These are phyloP conservation scores for Gallinago media DNA, from an alignment of 2,113 vertebrate genomes.

Conservation along the genomic window DNA sequence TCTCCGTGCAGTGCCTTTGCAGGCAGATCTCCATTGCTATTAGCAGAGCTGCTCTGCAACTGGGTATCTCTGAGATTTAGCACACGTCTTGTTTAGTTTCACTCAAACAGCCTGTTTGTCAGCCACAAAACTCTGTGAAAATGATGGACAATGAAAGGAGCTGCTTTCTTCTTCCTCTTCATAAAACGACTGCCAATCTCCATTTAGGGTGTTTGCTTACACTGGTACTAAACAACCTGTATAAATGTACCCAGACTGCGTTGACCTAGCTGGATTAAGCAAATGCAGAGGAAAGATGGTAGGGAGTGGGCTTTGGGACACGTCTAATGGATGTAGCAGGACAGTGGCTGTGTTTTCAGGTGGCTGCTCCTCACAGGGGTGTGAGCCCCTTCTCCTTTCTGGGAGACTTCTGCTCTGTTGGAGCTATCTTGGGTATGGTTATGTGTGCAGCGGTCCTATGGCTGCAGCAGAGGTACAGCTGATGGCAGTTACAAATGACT, in stretches of 20 bases:
- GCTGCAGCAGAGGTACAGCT: neutral
- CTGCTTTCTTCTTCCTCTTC: neutral
- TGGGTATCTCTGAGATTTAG: neutral
- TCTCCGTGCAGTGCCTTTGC: neutral
- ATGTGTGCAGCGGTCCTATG: neutral
- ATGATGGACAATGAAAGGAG: neutral
- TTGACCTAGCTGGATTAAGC: neutral
- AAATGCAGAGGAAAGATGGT: neutral
- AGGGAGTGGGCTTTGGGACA: fast-evolving
- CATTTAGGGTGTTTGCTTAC: neutral
- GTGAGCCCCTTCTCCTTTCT: neutral
- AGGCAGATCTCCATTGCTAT: neutral
- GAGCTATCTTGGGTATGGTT: fast-evolving
- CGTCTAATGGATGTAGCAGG: neutral
- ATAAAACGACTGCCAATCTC: neutral
- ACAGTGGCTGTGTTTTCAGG: neutral
- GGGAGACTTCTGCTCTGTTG: neutral
- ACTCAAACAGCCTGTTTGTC: neutral
- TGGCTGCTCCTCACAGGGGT: neutral
- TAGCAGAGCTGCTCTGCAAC: neutral
- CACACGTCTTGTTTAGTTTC: neutral
- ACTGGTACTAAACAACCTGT: neutral
- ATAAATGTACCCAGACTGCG: neutral
- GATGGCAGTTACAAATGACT: neutral
- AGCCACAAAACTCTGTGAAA: neutral